A percentile compares a stretch with the other conserved stretches of the same genome.
These are phyloP conservation scores for Amblyraja radiata DNA, from an alignment of 2,797 vertebrate genomes.

Conservation along the genomic window DNA sequence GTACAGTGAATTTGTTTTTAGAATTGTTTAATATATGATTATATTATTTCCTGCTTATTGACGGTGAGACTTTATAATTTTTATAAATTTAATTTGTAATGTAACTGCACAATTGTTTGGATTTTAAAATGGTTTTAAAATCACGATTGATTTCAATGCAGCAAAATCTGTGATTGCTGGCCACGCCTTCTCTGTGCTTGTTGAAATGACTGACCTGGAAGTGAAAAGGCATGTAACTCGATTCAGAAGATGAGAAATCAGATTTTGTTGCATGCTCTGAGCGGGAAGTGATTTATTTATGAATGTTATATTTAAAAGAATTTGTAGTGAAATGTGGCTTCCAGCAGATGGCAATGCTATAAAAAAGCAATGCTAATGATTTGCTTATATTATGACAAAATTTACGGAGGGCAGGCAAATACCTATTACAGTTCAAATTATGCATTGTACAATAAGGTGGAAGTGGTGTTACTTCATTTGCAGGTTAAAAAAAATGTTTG, in stretches of 20 bases:
- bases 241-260: conserved; percentile 41
- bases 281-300: conserved; percentile 41
- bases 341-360: conserved; percentile 57
- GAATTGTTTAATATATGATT: background rate
- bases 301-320: background rate
- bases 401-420: background rate
- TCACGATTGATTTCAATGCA: background rate
- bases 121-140: background rate
- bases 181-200: conserved; percentile 10
- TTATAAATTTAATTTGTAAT: background rate
- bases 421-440: background rate
- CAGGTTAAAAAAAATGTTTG: background rate
- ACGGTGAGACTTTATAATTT: background rate
- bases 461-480: background rate
- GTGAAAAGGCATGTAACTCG: conserved; percentile 40
- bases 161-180: background rate
- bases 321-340: conserved; percentile 10
- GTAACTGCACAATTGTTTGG: background rate
- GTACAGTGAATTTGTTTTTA: background rate
- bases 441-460: background rate
- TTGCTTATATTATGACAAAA: background rate
- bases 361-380: conserved; percentile 39
- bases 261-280: conserved; percentile 41
- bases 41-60: background rate
- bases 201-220: conserved; percentile 45